phyloP scores from a whole-genome alignment of 1,140 invertebrate species.

The Monomorium pharaonis region DNA sequence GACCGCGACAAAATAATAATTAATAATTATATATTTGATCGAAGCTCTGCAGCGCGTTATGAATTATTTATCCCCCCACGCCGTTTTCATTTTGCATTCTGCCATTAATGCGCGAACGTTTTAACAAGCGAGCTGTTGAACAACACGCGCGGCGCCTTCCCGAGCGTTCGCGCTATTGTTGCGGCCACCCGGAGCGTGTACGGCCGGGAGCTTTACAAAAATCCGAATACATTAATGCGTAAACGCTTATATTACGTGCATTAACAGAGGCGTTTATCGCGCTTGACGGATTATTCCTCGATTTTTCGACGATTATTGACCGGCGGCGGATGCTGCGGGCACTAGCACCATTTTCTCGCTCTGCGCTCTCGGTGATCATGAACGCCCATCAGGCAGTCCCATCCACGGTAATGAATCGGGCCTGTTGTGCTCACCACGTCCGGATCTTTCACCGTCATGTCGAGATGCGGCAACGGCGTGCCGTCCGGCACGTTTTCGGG shows the following conservation, averaged over 20 bases:
- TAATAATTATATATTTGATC: slow-evolving; percentile 24
- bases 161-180: slow-evolving; percentile 12
- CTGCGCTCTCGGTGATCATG: too few relatives aligned
- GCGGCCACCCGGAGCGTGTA: too few relatives aligned
- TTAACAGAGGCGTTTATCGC: slow-evolving; percentile 26
- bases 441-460: slow-evolving; percentile 94
- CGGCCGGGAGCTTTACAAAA: slow-evolving; percentile 2
- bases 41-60: slow-evolving; percentile 7
- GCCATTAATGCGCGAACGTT: slow-evolving; percentile 17
- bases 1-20: slow-evolving; percentile 13
- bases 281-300: background rate
- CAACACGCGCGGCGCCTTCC: background rate
- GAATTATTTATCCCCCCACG: slow-evolving; percentile 40
- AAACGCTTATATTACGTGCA: background rate
- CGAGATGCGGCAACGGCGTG: slow-evolving; percentile 92
- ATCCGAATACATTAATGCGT: slow-evolving; percentile 31
- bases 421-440: slow-evolving; percentile 89
- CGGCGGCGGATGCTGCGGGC: background rate
- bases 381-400: too few relatives aligned
- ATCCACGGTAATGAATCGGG: background rate
- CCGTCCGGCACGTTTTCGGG: slow-evolving; percentile 93
- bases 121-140: slow-evolving; percentile 33
- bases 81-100: slow-evolving; percentile 1
- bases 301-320: slow-evolving; percentile 21
- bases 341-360: background rate